Evolutionary conservation across 2,113 vertebrate species (phyloP).

Genomic region (Rattus rattus): DNA sequence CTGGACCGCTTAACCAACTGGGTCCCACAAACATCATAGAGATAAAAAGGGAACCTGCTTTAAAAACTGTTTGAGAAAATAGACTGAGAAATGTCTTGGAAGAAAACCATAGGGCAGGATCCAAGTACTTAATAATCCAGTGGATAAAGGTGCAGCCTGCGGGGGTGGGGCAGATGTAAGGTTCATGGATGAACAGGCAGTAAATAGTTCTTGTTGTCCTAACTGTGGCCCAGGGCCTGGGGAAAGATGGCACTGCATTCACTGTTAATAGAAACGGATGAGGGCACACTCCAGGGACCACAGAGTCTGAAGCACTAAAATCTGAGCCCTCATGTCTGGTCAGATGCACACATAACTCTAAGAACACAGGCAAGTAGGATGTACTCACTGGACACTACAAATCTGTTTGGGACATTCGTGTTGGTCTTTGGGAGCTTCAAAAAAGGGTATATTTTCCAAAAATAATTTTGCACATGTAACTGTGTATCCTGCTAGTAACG

Average conservation of each 20-base stretch:
- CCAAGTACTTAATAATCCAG: background rate
- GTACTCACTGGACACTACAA: background rate
- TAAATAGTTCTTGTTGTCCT: background rate
- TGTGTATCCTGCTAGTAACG: background rate
- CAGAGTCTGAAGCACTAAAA: background rate
- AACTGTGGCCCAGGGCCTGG: background rate
- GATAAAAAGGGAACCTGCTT: background rate
- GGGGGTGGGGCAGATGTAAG: no score
- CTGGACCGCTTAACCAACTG: background rate
- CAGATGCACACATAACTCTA: background rate
- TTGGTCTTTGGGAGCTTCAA: background rate
- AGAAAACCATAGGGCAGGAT: background rate
- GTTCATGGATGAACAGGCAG: background rate
- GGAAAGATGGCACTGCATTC: rapidly evolving
- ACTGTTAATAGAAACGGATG: background rate
- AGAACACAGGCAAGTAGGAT: background rate
- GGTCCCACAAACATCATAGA: background rate
- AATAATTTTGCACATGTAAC: background rate
- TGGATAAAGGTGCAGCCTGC: background rate
- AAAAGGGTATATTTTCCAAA: background rate
- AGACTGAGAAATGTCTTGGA: background rate
- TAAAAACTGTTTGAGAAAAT: background rate
- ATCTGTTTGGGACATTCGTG: background rate
- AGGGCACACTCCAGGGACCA: background rate
- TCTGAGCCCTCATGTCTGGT: background rate